Base-by-base conservation (phyloP, 2,888 invertebrate species). In the Aphelenchoides bicaudatus region DNA sequence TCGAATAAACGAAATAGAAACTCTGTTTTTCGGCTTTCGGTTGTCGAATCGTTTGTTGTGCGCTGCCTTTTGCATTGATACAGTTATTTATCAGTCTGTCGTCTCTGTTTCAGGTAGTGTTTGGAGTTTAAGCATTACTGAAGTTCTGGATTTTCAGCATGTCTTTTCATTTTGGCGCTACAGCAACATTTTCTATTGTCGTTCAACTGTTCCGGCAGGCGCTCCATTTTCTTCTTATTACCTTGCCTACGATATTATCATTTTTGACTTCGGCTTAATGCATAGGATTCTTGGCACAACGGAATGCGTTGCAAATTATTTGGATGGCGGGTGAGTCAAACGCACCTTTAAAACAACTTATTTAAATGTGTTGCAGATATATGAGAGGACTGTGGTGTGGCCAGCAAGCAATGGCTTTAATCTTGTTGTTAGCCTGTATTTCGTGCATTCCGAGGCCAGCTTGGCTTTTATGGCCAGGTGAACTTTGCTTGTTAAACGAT, bases 181-280 rank as follows among this genome's bases (percentile, higher is more conserved):
- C 51, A 54, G 62, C 23, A 68, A 75, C 34, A 65, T 75, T 10
- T 75, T 75, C 57, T 63, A 68, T 39, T 75, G 75, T 50, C 64
- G 67, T 19, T 77, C 75, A 16, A 65, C 69, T 52, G 71, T 75
- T 31, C 54, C 64, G 5, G 61, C 53, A 10, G 55, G 69, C 30
- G 73, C 74, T 5, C 68, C 70, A 28, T 51, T 65, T 23, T 68
- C 63, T 56, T 65, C 69, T 47, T 55, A 59, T 28, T 71, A 73
- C 39, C 61, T 78, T 5, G 76, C 78, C 5, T 73, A 77, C 56
- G 78, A 78, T 58, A 67, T 78, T 48, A 75, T 78, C 28, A 78
- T 78, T 39, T 78, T 73, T 59, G 78, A 78, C 57, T 78, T 73
- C 50, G 78, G 78, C 4, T 59, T 78, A 51, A 79, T 78, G 74